These are phyloP conservation scores for Oryctes rhinoceros DNA, from an alignment of 1,140 invertebrate species.

Conservation along the genomic window DNA sequence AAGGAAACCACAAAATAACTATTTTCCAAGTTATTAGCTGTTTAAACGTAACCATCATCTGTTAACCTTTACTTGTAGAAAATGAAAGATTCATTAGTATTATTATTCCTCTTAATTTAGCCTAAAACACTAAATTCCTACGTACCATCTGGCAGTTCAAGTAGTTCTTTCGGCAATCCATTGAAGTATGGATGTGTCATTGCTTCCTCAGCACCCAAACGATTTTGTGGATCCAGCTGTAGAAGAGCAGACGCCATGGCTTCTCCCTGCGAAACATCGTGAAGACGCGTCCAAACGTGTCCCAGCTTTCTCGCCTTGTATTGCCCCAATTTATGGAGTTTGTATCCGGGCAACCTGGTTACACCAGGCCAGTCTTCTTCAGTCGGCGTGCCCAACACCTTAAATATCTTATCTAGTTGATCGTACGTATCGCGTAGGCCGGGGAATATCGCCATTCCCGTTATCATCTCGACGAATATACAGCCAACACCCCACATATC, in stretches of 20 bases:
- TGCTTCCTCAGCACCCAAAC: constrained; percentile 88
- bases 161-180: constrained; percentile 86
- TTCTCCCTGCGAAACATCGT: constrained; percentile 88
- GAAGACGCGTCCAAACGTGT: constrained; percentile 86
- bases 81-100: too few species aligned
- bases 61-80: too few species aligned
- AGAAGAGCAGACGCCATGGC: constrained; percentile 84
- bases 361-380: constrained; percentile 92
- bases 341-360: constrained; percentile 84
- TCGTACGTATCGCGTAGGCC: constrained; percentile 94
- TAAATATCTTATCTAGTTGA: constrained; percentile 97
- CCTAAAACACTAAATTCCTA: constrained; percentile 42
- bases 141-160: constrained; percentile 90
- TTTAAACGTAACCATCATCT: too few species aligned
- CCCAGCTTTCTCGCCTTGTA: constrained; percentile 83
- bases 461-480: constrained; percentile 98
- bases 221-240: constrained; percentile 85
- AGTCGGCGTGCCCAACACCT: constrained; percentile 90
- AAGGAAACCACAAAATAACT: too few species aligned
- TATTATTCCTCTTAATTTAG: neutral
- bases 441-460: constrained; percentile 94
- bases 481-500: constrained; percentile 99
- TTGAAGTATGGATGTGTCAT: constrained; percentile 91
- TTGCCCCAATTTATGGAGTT: constrained; percentile 79
- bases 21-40: too few species aligned